Base-by-base conservation (phyloP, 2,113 vertebrate genomes). In the Mellivora capensis region DNA sequence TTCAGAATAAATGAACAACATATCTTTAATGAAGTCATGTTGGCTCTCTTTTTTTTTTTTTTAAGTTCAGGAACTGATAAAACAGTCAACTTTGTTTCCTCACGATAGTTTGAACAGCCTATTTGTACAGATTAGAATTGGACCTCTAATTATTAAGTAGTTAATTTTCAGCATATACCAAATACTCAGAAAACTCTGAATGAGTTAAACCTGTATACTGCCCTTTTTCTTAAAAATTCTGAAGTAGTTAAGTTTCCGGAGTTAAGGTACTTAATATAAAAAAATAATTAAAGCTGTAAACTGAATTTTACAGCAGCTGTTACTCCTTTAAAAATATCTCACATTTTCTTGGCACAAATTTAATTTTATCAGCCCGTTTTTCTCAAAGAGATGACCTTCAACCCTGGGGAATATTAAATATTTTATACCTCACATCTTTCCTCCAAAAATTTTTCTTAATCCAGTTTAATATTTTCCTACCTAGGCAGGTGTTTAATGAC, bases 21-120 rank as follows among this genome's bases (percentile, higher is more conserved):
- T 93, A 97, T 95, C 97, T 97, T 98, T 96, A 98, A 96, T 97
- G 94, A 97, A 97, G 86, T 97, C 67, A 98, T 44, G 7, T 59
- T 97, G 97, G 86, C 96, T 98, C 77, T 94, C 80, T 90, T 72
- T 93, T 86, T 91, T 79, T 37, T 54, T 97, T 87, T 94, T 86
- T 82, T 59, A 20, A 93, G 64, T 86, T 86, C 18, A 87, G 18
- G 77, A 86, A 97, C 31, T 91, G n/a, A 80, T 72, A 76, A 95
- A 71, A 69, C 6, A 96, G 79, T 86, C 69, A 93, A 23, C 21
- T 90, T 59, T 91, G 82, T 91, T 10, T 96, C 14, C 79, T 91
- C 62, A 77, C 67, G 21, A 86, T 23, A 90, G n/a, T 67, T 72
- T 80, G 47, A 71, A 81, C 97, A 97, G 47, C n/a, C 27, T 80